Evolutionary conservation across 2,113 vertebrate species (phyloP), one percentile per base, ranked within the genome.

Genomic region (Burhinus oedicnemus): DNA sequence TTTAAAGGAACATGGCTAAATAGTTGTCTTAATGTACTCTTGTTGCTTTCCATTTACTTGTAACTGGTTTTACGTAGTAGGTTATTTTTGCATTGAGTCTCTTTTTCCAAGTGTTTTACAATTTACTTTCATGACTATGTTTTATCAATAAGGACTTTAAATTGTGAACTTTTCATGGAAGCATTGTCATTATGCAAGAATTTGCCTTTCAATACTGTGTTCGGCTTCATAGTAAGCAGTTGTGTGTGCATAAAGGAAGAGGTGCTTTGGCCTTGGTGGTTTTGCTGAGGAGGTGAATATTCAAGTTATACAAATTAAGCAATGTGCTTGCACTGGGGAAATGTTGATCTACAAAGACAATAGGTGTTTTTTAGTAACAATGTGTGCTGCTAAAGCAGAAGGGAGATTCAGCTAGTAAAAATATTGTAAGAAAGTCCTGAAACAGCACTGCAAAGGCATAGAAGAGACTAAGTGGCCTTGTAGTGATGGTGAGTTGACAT

Each of bases 201-300:
- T 44, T 62, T 85, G 40, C 23, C 32, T 49, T 52, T 57, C 14
- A 19, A 1, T 6, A 7, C 26, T 45, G 20, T 8, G 0, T 42
- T 83, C 19, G 0, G 0, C 19, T 45, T 44, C 19, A 25, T 14
- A 45, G 45, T 4, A 62, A 27, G 8, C 0, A 0, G 17, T 17
- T 36, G 29, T 23, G 27, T 27, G 16, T 36, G 47, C 40, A 12
- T 44, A 6, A 45, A 69, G 60, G n/a, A 83, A 78, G 75, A 85
- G 54, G 17, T 44, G 32, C 40, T 76, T 52, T 72, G 65, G 69
- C 61, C 77, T 44, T 12, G 44, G 15, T 66, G 65, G 5, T 49
- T 83, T 36, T 91, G 87, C 65, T 89, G 87, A 76, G 74, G 52
- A 84, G 69, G 52, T 60, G 61, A 76, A 82, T 91, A 57, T 79